Evolutionary conservation across 1,140 invertebrate species (phyloP).

Genomic region (Diuraphis noxia): DNA sequence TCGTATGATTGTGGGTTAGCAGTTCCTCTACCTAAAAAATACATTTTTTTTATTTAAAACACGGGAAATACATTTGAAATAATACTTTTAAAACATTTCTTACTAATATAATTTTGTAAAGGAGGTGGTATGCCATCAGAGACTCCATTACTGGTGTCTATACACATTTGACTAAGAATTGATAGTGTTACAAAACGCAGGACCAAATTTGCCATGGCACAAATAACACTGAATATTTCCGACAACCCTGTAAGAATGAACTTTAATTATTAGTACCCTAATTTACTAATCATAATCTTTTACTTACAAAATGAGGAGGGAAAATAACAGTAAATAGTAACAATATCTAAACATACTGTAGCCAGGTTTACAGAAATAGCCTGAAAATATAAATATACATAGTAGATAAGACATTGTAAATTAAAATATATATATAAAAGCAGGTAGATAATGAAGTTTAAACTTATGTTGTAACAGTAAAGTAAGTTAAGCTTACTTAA

Average conservation of each 20-base stretch:
- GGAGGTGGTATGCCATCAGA: constrained; percentile 44
- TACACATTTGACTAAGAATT: constrained; percentile 44
- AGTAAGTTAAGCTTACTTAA: neutral
- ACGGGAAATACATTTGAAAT: neutral
- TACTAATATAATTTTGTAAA: constrained; percentile 46
- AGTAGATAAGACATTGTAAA: neutral
- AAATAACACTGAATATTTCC: constrained; percentile 42
- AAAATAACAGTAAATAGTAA: constrained; percentile 46
- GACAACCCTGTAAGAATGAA: constrained; percentile 19
- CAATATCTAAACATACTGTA: constrained; percentile 4
- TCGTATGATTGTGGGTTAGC: constrained; percentile 38
- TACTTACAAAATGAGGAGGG: constrained; percentile 42
- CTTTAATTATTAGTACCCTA: neutral
- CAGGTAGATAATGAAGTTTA: neutral
- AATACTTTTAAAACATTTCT: neutral
- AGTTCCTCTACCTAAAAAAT: constrained; percentile 40
- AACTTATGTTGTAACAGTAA: neutral
- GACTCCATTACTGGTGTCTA: constrained; percentile 41
- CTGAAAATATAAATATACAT: constrained; percentile 46
- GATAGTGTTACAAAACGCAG: constrained; percentile 47
- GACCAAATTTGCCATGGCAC: constrained; percentile 31
- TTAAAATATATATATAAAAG: constrained; percentile 21
- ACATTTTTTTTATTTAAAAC: neutral
- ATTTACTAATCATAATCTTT: neutral
- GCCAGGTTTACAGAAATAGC: constrained; percentile 45